Base-by-base conservation (phyloP, 2,797 vertebrate species). In the Myotis findleyi region DNA sequence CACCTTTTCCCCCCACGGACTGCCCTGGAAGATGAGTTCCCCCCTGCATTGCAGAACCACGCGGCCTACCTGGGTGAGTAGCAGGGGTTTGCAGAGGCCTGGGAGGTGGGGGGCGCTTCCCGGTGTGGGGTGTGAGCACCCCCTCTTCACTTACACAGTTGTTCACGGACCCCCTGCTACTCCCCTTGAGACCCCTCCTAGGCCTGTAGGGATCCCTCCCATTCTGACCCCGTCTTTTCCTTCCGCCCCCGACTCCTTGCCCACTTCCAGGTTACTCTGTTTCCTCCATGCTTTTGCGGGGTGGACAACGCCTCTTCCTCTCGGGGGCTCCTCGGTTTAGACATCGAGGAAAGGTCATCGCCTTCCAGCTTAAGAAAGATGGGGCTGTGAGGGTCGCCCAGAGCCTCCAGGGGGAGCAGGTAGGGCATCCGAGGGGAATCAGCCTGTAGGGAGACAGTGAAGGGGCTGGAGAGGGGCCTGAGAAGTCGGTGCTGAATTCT, bases 311-410 rank as follows among this genome's bases (percentile, higher is more conserved):
- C 59, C 97, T 99, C 14, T 99, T 99, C 0, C 98, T 99, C 33
- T 99, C 99, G 0, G 99, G 99, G 5, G 99, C 99, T 41, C 99
- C 99, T 41, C 98, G 99, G 5, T 99, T 99, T 97, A 99, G 99
- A 98, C 99, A 99, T 98, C 99, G 99, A 98, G 99, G 99, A 93
- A 99, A 99, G 97, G 99, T 99, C 6, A 98, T 99, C 86, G 98
- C 99, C 89, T 99, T 99, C 98, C 98, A 99, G 94, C 98, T 99
- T 96, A 98, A 97, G 41, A 62, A 98, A 36, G 33, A 95, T 0
- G 99, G 99, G 0, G 76, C 98, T 0, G 97, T 99, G 62, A 97
- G 96, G 9, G 99, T 99, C 17, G 98, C 98, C 6, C 99, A 99
- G 98, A 99, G 99, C 4, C 98, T 99, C 21, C 98, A 98, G 12